Percentiles rank a stretch among this genome's conserved stretches.
Evolutionary conservation across 2,888 invertebrate genomes (phyloP).

Genomic region (Graphium colonna): DNA sequence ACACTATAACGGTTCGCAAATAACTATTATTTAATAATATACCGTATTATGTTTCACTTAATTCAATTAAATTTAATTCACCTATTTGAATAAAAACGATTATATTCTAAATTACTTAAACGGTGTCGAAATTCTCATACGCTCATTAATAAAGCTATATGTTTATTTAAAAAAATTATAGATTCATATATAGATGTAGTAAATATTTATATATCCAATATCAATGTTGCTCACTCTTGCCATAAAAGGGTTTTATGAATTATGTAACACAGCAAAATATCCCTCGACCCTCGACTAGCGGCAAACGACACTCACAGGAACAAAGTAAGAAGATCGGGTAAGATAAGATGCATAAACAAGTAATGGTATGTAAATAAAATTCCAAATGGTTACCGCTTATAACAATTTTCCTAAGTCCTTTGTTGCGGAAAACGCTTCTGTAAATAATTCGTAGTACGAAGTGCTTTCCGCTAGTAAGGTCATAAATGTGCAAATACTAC

Average conservation of each 20-base stretch:
- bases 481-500: no score
- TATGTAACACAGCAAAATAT: slow-evolving; percentile 14
- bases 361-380: slow-evolving; percentile 23
- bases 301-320: slow-evolving; percentile 11
- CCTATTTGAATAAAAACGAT: no score
- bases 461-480: no score
- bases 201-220: neutral
- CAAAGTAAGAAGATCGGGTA: slow-evolving; percentile 9
- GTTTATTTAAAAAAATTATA: no score
- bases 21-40: no score
- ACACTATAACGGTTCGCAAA: no score
- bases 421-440: neutral
- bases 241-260: slow-evolving; percentile 16
- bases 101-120: no score
- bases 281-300: neutral
- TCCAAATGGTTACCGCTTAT: slow-evolving; percentile 14
- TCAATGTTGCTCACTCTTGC: neutral
- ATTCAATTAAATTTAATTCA: no score
- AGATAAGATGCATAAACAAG: slow-evolving; percentile 18
- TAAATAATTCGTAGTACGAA: neutral
- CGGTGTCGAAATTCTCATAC: no score
- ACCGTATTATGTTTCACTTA: no score
- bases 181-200: neutral
- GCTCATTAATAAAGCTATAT: no score
- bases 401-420: slow-evolving; percentile 16